phyloP scores from a whole-genome alignment of 2,113 vertebrate species.

The Copsychus sechellarum region DNA sequence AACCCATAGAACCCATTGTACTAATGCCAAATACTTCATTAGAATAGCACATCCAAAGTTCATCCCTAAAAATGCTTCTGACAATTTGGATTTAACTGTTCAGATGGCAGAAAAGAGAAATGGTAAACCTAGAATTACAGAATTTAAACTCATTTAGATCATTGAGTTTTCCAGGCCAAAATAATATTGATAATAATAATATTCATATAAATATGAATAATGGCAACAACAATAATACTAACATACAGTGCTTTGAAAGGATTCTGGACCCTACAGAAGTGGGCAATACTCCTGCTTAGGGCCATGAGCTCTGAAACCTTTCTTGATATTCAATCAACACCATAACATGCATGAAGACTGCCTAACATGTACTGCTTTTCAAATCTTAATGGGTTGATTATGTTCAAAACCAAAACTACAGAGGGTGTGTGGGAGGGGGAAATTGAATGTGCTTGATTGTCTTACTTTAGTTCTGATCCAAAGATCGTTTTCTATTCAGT shows the following conservation, averaged over 20 bases:
- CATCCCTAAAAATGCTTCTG: not conserved
- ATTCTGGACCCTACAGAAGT: not conserved
- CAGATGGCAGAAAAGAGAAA: not conserved
- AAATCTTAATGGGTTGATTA: not conserved
- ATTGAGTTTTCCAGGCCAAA: not conserved
- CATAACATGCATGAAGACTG: not conserved
- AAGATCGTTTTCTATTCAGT: not conserved
- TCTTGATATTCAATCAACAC: not conserved
- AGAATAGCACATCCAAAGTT: not conserved
- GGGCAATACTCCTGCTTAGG: not conserved
- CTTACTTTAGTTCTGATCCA: not conserved
- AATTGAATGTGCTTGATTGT: not conserved
- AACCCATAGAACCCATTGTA: not conserved
- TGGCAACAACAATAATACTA: not conserved
- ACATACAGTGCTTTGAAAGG: not conserved
- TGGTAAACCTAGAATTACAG: not conserved
- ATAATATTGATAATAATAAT: not conserved
- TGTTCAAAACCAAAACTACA: not conserved
- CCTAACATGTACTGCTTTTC: not conserved
- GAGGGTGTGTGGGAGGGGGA: fast-evolving
- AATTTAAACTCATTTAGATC: not conserved
- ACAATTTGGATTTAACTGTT: not conserved
- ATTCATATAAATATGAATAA: not conserved
- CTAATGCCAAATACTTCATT: not conserved
- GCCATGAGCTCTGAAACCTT: not conserved